Conservation (phyloP, 2,888 invertebrate species). For the Drosophila colorata region DNA sequence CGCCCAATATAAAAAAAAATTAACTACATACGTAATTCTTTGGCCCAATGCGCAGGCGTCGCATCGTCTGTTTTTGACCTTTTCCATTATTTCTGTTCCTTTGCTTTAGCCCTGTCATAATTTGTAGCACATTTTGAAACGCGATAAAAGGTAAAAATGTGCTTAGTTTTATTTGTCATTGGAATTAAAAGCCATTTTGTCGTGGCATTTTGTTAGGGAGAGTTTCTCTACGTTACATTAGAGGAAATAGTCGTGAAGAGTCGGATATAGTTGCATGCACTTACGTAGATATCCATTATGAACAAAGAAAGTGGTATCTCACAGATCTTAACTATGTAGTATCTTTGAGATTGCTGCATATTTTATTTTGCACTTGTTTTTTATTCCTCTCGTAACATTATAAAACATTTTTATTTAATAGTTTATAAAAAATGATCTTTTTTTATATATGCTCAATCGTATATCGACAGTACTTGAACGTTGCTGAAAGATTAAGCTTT, state of each 20-base stretch:
- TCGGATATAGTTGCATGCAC: slow-evolving; percentile 15
- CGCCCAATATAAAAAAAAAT: slow-evolving; percentile 42
- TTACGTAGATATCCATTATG: slow-evolving; percentile 13
- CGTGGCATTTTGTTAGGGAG: not conserved
- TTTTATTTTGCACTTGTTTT: no score
- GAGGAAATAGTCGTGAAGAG: slow-evolving; percentile 4
- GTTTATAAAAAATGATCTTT: no score
- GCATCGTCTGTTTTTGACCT: slow-evolving; percentile 15
- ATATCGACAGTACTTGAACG: no score
- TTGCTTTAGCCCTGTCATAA: slow-evolving; percentile 68
- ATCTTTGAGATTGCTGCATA: no score
- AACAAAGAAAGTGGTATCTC: not conserved
- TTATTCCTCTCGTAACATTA: no score
- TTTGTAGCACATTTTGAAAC: slow-evolving; percentile 57
- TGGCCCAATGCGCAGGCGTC: slow-evolving; percentile 56
- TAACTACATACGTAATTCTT: slow-evolving; percentile 34
- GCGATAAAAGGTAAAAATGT: slow-evolving; percentile 43
- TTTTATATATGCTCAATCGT: no score
- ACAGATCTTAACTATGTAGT: not conserved
- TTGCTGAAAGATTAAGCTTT: no score
- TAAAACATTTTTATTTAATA: no score
- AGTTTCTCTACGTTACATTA: not conserved
- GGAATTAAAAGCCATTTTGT: slow-evolving; percentile 64
- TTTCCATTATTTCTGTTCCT: not conserved
- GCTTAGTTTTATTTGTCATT: slow-evolving; percentile 68